phyloP scores from a whole-genome alignment of 1,140 invertebrate species.

The Leguminivora glycinivorella region DNA sequence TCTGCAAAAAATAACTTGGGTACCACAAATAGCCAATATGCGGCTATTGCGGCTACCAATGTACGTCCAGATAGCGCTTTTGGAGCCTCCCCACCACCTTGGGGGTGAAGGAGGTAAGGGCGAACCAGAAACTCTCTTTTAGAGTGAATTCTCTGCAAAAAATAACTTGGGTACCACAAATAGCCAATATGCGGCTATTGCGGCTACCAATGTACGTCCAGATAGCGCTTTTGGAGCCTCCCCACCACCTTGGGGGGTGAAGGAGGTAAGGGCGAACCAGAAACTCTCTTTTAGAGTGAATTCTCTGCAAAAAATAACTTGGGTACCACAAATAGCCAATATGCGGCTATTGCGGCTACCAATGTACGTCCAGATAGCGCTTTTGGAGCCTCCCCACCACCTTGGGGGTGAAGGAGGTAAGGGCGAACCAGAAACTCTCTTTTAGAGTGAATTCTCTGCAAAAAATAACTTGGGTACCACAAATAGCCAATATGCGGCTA shows the following conservation, averaged over 20 bases:
- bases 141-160: slow-evolving; percentile 87
- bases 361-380: slow-evolving; percentile 90
- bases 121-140: slow-evolving; percentile 96
- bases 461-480: slow-evolving; percentile 90
- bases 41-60: slow-evolving; percentile 91
- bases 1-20: slow-evolving; percentile 86
- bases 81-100: slow-evolving; percentile 92
- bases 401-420: slow-evolving; percentile 95
- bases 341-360: slow-evolving; percentile 93
- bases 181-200: slow-evolving; percentile 95
- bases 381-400: slow-evolving; percentile 92
- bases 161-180: slow-evolving; percentile 94
- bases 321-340: slow-evolving; percentile 95
- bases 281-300: slow-evolving; percentile 94
- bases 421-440: slow-evolving; percentile 96
- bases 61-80: slow-evolving; percentile 91
- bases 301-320: slow-evolving; percentile 86
- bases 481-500: slow-evolving; percentile 96
- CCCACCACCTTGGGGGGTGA: slow-evolving; percentile 94
- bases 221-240: slow-evolving; percentile 92
- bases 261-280: slow-evolving; percentile 95
- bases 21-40: slow-evolving; percentile 96
- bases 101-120: slow-evolving; percentile 93
- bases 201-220: slow-evolving; percentile 90
- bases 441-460: slow-evolving; percentile 90